These are phyloP conservation scores for Chrysocyon brachyurus DNA, from an alignment of 2,797 vertebrate genomes.

Conservation along the genomic window DNA sequence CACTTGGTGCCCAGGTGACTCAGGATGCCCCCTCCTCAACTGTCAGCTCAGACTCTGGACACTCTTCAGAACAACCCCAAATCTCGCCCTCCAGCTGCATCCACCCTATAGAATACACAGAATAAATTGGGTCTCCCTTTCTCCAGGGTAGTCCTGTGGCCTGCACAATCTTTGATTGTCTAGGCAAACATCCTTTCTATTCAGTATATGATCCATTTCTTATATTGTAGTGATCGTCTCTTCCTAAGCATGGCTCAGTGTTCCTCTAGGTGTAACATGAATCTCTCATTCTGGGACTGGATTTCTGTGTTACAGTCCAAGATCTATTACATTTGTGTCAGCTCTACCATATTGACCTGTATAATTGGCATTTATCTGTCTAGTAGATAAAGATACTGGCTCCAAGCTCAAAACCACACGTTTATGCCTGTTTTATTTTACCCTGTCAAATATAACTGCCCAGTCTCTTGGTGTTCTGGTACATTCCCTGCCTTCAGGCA, in stretches of 20 bases:
- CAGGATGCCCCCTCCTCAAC: background rate
- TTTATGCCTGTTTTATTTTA: background rate
- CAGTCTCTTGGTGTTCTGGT: background rate
- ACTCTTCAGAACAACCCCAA: background rate
- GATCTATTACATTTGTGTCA: background rate
- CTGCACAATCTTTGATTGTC: background rate
- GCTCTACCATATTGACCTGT: background rate
- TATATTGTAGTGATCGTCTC: background rate
- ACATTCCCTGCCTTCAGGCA: background rate
- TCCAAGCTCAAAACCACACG: background rate
- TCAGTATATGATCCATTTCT: background rate
- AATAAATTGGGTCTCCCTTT: background rate
- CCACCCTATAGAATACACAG: background rate
- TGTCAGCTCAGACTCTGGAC: background rate
- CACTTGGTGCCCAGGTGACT: rapidly evolving
- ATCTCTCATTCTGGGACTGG: background rate
- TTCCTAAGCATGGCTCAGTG: background rate
- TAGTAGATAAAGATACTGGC: background rate
- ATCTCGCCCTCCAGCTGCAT: rapidly evolving
- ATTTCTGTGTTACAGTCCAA: background rate
- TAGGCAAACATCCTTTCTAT: background rate
- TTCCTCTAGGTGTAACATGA: background rate
- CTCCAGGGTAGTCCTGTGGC: background rate
- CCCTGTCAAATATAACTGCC: background rate
- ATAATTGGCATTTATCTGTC: rapidly evolving